Conservation (phyloP, 2,797 vertebrate genomes). For the Myripristis jacobus region DNA sequence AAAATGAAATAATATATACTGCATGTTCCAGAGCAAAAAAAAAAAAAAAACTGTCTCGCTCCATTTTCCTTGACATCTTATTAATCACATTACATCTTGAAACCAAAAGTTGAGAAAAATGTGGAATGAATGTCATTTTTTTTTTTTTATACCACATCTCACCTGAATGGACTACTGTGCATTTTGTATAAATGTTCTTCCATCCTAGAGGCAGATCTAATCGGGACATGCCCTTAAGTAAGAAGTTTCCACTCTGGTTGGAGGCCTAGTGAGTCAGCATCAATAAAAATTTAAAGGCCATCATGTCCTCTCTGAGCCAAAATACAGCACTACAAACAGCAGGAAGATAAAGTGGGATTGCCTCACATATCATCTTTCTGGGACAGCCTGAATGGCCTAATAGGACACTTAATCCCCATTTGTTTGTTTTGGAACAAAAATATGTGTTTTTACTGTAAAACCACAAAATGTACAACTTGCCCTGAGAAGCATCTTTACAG, state of each 20-base stretch:
- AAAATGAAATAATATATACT: constrained; percentile 14
- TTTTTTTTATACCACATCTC: constrained; percentile 38
- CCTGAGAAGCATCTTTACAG: constrained; percentile 37
- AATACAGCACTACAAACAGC: constrained; percentile 41
- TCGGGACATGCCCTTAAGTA: constrained; percentile 20
- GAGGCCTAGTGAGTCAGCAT: constrained; percentile 67
- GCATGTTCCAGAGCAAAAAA: constrained; percentile 6
- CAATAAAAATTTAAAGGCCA: constrained; percentile 61
- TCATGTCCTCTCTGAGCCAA: constrained; percentile 50
- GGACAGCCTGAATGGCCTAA: constrained; percentile 42
- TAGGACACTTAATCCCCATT: constrained; percentile 40
- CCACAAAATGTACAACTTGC: constrained; percentile 42
- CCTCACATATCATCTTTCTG: constrained; percentile 56
- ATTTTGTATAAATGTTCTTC: constrained; percentile 32
- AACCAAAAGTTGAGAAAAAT: constrained; percentile 20
- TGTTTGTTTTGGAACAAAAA: constrained; percentile 53
- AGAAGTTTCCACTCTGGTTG: constrained; percentile 67
- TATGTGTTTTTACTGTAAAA: constrained; percentile 36
- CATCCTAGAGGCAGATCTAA: constrained; percentile 42
- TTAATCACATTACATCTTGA: too few species aligned
- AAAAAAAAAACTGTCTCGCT: too few species aligned
- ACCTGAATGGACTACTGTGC: constrained; percentile 55
- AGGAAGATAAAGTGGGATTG: constrained; percentile 57
- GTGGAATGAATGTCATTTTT: constrained; percentile 1
- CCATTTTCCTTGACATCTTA: too few species aligned